Evolutionary conservation across 2,797 vertebrate genomes (phyloP).

Genomic region (Acridotheres tristis): DNA sequence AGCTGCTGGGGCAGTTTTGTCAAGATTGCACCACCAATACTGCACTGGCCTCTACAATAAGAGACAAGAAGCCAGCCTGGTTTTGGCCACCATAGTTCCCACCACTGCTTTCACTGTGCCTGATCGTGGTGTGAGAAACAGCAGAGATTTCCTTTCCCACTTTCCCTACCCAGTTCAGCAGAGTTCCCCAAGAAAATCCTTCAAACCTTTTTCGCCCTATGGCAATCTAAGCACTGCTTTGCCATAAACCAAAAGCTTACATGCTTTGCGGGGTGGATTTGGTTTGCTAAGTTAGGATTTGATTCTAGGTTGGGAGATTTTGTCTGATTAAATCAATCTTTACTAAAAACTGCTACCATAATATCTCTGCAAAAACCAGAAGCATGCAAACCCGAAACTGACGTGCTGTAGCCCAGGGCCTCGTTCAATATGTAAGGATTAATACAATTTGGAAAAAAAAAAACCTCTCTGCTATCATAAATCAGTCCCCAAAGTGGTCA

Average conservation of each 20-base stretch:
- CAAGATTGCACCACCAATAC: background rate
- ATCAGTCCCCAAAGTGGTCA: constrained; percentile 40
- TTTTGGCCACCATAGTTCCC: background rate
- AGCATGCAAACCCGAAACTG: background rate
- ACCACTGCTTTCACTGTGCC: background rate
- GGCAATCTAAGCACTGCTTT: background rate
- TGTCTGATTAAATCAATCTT: constrained; percentile 32
- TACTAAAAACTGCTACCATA: background rate
- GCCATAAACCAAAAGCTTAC: background rate
- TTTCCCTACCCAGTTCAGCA: background rate
- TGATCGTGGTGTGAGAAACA: background rate
- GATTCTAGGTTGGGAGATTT: background rate
- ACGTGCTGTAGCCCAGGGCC: background rate
- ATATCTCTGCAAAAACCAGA: background rate
- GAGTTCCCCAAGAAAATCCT: background rate
- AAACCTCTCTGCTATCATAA: background rate
- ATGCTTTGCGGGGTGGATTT: background rate
- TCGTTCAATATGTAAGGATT: constrained; percentile 23
- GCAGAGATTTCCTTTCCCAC: background rate
- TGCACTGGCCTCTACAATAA: background rate
- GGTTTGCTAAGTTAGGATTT: constrained; percentile 9
- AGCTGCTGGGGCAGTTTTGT: background rate
- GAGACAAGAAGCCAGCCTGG: background rate
- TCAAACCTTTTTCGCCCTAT: background rate
- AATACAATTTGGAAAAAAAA: constrained; percentile 19